phyloP scores from a whole-genome alignment of 2,113 vertebrate species.

The Hassar affinis region DNA sequence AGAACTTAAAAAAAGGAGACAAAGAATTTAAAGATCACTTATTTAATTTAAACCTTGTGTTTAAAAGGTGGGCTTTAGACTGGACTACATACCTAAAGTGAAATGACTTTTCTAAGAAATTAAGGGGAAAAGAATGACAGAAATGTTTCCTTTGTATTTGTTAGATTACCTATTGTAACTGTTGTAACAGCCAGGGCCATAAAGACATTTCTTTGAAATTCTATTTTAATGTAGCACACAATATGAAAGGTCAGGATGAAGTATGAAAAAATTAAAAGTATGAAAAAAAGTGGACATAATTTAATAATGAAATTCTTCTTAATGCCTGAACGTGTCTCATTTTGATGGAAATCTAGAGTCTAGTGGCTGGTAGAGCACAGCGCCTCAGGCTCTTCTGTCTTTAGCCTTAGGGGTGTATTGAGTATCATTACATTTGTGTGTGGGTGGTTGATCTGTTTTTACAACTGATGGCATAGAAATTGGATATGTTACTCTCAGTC shows the following conservation, averaged over 20 bases:
- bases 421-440: not conserved
- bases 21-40: not conserved
- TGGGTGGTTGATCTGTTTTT: constrained; percentile 32
- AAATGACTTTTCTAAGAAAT: not conserved
- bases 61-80: not conserved
- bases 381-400: constrained; percentile 21
- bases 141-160: not conserved
- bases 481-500: not conserved
- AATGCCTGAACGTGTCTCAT: not conserved
- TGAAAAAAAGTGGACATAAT: not conserved
- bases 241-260: not conserved
- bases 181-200: too few relatives aligned
- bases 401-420: constrained; percentile 6
- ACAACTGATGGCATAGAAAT: constrained; percentile 18
- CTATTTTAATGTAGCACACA: not conserved
- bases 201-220: not conserved
- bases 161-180: not conserved
- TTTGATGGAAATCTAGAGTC: not conserved
- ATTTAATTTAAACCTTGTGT: not conserved
- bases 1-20: too few relatives aligned
- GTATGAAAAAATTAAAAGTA: not conserved
- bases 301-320: not conserved
- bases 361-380: not conserved
- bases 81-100: not conserved
- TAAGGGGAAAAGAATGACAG: not conserved